Percentiles rank a stretch among this genome's conserved stretches.
Conservation (phyloP, 2,888 invertebrate species). For the Ptychoptera contaminata region DNA sequence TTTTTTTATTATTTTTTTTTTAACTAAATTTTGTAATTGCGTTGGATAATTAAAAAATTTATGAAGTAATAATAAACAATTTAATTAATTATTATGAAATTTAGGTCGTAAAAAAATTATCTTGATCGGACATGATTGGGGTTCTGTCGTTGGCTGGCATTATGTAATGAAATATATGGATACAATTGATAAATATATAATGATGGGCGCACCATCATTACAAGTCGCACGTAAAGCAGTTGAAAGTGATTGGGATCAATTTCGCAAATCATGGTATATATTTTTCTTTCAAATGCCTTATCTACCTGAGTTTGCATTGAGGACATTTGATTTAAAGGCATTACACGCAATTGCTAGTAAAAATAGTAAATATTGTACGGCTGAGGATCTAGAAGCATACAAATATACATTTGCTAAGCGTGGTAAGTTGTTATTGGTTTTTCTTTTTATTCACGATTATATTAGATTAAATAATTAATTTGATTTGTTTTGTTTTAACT, state of each 20-base stretch:
- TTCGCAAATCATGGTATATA: conserved; percentile 38
- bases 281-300: conserved; percentile 38
- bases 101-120: conserved; percentile 37
- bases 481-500: conserved; percentile 10
- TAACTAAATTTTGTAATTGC: not conserved
- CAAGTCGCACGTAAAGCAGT: conserved; percentile 31
- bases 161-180: conserved; percentile 39
- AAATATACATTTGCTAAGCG: conserved; percentile 40
- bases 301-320: conserved; percentile 37
- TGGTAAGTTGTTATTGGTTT: conserved; percentile 27
- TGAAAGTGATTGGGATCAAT: conserved; percentile 28
- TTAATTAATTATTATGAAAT: conserved; percentile 9
- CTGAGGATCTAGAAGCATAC: conserved; percentile 38
- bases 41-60: no score
- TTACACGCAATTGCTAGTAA: conserved; percentile 26
- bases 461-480: no score
- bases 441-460: no score
- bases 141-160: conserved; percentile 40
- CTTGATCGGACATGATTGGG: conserved; percentile 53
- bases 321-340: conserved; percentile 28
- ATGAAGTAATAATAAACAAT: no score
- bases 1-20: not conserved
- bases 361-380: conserved; percentile 18
- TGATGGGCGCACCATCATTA: conserved; percentile 38
- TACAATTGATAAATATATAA: conserved; percentile 35